Conservation (phyloP, 2,113 vertebrate species). For the Perca fluviatilis region DNA sequence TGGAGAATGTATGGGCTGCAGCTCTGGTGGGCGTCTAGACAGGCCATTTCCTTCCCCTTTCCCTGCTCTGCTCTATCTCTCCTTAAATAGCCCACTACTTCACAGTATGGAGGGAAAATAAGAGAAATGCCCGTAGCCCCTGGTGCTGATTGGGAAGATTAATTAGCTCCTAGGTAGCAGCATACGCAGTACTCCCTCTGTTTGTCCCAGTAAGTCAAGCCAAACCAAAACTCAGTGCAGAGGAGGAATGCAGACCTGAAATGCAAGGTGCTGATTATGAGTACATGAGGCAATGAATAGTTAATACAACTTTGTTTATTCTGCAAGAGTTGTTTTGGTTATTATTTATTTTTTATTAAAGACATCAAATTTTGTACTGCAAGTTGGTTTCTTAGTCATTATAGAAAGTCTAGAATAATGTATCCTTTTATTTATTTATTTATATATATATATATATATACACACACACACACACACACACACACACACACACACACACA, state of each 20-base stretch:
- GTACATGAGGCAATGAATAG: neutral
- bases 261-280: slow-evolving; percentile 37
- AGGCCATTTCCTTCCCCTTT: slow-evolving; percentile 85
- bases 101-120: slow-evolving; percentile 76
- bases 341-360: neutral
- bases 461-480: no score
- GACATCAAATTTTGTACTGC: neutral
- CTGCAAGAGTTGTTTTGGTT: neutral
- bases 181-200: slow-evolving; percentile 54
- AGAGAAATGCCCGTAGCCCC: slow-evolving; percentile 80
- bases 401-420: neutral
- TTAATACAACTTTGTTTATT: neutral
- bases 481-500: no score
- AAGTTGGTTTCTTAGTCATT: neutral
- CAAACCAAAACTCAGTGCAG: slow-evolving; percentile 32
- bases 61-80: slow-evolving; percentile 82
- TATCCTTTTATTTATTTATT: no score
- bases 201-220: slow-evolving; percentile 72
- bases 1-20: slow-evolving; percentile 81
- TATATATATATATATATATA: no score
- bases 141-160: slow-evolving; percentile 85
- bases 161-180: slow-evolving; percentile 80
- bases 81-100: slow-evolving; percentile 78
- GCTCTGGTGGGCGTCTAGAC: slow-evolving; percentile 85
- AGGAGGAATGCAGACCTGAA: slow-evolving; percentile 27